Base-by-base conservation (phyloP, 2,888 invertebrate species). In the Mythimna pallens region DNA sequence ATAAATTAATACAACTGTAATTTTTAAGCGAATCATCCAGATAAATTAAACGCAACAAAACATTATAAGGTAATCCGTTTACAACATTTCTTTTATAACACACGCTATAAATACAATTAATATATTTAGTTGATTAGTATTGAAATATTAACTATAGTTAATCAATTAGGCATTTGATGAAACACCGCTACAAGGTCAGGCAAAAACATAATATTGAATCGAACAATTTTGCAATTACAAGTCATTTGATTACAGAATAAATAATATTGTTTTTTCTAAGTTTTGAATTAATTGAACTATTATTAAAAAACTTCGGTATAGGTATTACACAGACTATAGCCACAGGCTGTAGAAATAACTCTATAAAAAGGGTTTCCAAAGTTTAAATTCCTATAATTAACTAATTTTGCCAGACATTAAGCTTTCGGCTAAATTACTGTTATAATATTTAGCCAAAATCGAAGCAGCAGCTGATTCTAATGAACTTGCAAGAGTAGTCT, bases 31-130 rank as follows among this genome's bases (percentile, higher is more conserved):
- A 43, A 76, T 59, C 52, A 58, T 58, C 25, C 17, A 63, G 34
- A 36, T 58, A 55, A 58, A 59, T 34, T 25, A n/a, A 74, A 47
- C 8, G 14, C 30, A 66, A 12, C n/a, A 66, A 72, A 52, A 52
- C 2, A 30, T 30, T 30, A 30, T 30, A 30, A 30, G 20, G 7
- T 40, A 34, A 0, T 14, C 12, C 7, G 14, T 14, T 63, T 40
- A 52, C 17, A 30, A 58, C 3, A 10, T 47, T 17, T 20, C 6
- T 3, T 5, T 4, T 14, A 12, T 10, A 55, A 73, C 54, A 59
- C 47, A 25, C 17, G 22, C 22, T 52, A 17, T 4, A 14, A 1
- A 9, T 6, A 64, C n/a, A 54, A 54, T n/a, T 9, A 30, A 47
- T n/a, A 54, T n/a, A 40, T 17, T 43, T 0, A 25, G 17, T 25